phyloP scores from a whole-genome alignment of 2,113 vertebrate species.

The Ochotona curzoniae region DNA sequence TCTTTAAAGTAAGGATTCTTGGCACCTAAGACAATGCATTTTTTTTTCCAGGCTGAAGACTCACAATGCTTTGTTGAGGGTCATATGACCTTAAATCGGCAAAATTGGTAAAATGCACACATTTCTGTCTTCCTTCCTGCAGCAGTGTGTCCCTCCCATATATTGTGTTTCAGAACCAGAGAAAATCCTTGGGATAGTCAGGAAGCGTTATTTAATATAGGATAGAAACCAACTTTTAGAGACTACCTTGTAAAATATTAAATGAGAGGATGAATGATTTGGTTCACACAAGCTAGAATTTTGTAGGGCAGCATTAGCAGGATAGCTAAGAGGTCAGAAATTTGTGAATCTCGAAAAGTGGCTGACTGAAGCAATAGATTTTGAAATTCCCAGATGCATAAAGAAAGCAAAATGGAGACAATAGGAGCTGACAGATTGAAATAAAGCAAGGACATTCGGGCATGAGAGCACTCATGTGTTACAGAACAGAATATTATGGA shows the following conservation, averaged over 20 bases:
- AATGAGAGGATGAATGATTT: not conserved
- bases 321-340: not conserved
- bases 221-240: not conserved
- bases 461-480: not conserved
- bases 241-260: not conserved
- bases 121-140: not conserved
- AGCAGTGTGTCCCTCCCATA: not conserved
- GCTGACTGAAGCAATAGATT: not conserved
- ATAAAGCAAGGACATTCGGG: not conserved
- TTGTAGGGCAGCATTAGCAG: not conserved
- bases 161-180: not conserved
- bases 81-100: not conserved
- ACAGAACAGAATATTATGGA: not conserved
- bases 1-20: not conserved
- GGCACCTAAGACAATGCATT: not conserved
- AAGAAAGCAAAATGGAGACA: not conserved
- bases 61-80: not conserved
- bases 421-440: not conserved
- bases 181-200: not conserved
- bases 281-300: not conserved
- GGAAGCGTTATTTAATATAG: not conserved
- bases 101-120: not conserved
- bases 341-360: not conserved
- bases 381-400: not conserved
- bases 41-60: not conserved